Conservation (phyloP, 23 tunicate species). For the Trididemnum miniatum region DNA sequence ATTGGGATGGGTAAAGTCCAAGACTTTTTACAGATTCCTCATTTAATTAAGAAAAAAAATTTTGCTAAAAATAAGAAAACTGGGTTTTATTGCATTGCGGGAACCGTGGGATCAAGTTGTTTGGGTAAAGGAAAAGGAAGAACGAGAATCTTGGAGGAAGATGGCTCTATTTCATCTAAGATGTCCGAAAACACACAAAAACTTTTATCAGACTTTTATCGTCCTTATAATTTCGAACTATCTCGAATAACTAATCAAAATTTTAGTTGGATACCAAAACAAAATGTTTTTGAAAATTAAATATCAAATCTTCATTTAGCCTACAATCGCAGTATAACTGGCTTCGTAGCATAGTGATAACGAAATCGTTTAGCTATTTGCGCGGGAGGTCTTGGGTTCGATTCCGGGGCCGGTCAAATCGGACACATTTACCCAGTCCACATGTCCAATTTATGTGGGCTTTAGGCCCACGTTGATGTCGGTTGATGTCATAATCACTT, state of each 20-base stretch:
- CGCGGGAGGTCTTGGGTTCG: background rate
- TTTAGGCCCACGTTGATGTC: too few species aligned
- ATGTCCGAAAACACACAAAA: background rate
- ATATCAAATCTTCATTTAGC: too few species aligned
- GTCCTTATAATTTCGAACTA: background rate
- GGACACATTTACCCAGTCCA: too few species aligned
- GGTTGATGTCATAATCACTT: too few species aligned
- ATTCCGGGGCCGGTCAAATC: background rate
- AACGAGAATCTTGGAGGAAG: background rate
- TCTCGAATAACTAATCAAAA: background rate
- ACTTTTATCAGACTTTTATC: background rate
- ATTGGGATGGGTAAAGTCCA: background rate
- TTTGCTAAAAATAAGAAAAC: background rate
- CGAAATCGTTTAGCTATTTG: background rate
- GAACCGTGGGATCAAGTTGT: background rate
- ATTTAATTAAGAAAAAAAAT: too few species aligned
- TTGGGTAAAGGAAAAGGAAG: background rate
- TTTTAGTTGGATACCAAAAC: background rate
- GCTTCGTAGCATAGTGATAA: too few species aligned
- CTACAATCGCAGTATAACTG: too few species aligned
- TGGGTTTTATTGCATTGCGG: background rate
- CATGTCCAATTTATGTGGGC: too few species aligned
- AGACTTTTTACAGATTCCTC: background rate
- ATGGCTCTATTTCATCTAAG: background rate
- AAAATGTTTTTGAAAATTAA: too few species aligned